phyloP scores from a whole-genome alignment of 1,140 invertebrate species.

The Cephus cinctus region DNA sequence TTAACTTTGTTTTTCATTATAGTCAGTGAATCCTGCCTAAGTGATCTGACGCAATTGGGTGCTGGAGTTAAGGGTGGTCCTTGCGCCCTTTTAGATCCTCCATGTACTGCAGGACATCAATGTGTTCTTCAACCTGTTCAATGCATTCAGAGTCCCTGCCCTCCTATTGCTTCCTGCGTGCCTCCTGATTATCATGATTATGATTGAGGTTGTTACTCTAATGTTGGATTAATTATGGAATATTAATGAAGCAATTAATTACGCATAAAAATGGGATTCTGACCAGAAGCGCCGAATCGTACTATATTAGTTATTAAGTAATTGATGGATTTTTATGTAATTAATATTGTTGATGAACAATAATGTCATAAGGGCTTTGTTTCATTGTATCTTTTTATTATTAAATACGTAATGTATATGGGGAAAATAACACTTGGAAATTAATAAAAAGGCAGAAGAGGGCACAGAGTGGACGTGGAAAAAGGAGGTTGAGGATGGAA shows the following conservation, averaged over 20 bases:
- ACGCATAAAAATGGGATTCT: no score
- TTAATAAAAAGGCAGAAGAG: neutral
- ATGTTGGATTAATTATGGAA: no score
- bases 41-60: slow-evolving; percentile 13
- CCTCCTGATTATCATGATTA: slow-evolving; percentile 22
- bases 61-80: slow-evolving; percentile 17
- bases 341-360: slow-evolving; percentile 1
- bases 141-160: slow-evolving; percentile 13
- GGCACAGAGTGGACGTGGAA: neutral
- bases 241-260: no score
- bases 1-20: neutral
- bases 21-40: slow-evolving; percentile 20
- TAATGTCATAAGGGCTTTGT: neutral
- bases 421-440: neutral
- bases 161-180: slow-evolving; percentile 17
- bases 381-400: neutral
- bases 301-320: no score
- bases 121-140: slow-evolving; percentile 17
- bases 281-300: no score
- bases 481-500: neutral
- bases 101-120: slow-evolving; percentile 10
- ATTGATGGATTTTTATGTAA: no score
- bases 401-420: neutral
- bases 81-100: slow-evolving; percentile 18
- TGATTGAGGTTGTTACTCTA: slow-evolving; percentile 4